These are phyloP conservation scores for Austrolebias charrua DNA, from an alignment of 2,797 vertebrate genomes.

Conservation along the genomic window DNA sequence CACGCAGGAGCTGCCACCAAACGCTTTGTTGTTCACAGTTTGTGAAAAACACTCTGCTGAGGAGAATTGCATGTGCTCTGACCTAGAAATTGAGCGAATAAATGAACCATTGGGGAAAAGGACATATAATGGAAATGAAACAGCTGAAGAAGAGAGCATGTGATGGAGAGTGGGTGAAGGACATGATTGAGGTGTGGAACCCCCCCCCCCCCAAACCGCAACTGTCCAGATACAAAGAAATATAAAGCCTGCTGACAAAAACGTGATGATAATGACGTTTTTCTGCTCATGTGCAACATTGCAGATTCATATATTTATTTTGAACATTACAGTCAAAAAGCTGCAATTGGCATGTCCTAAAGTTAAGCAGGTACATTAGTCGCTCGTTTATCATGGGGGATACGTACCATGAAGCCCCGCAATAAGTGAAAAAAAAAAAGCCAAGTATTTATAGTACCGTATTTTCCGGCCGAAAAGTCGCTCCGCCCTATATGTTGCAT, in stretches of 20 bases:
- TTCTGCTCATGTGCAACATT: constrained; percentile 6
- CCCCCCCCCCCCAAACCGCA: constrained; percentile 19
- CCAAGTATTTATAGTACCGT: no score
- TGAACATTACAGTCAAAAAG: not conserved
- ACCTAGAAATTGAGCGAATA: constrained; percentile 48
- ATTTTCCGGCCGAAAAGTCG: no score
- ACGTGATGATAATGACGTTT: constrained; percentile 8
- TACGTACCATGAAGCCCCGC: no score
- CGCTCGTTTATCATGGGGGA: no score
- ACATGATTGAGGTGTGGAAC: constrained; percentile 50
- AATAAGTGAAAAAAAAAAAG: no score
- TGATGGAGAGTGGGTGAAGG: constrained; percentile 37
- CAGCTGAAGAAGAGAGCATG: constrained; percentile 34
- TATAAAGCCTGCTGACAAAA: constrained; percentile 27
- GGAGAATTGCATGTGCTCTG: constrained; percentile 31
- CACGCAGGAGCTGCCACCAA: constrained; percentile 24
- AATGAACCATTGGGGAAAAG: constrained; percentile 26
- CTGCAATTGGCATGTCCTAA: not conserved
- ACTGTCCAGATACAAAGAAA: constrained; percentile 36
- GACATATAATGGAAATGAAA: constrained; percentile 17
- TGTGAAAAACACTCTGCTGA: constrained; percentile 29
- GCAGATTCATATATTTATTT: not conserved
- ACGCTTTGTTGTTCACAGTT: constrained; percentile 43
- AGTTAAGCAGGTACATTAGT: no score
- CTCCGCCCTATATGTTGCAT: no score